phyloP scores from a whole-genome alignment of 2,888 invertebrate genomes.

The Sarcophaga subvicina region DNA sequence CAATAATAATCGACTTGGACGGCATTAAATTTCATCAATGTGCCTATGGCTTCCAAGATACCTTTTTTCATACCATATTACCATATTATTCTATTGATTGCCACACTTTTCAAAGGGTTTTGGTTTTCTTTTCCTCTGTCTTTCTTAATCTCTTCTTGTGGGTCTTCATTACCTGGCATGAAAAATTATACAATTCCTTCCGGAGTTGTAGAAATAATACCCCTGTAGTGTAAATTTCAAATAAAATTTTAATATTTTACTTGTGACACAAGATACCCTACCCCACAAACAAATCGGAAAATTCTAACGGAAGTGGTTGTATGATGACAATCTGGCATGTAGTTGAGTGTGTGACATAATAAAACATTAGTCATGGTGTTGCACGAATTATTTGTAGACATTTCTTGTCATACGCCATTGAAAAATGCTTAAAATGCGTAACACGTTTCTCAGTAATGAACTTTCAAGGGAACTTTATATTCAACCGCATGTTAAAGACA shows the following conservation, averaged over 20 bases:
- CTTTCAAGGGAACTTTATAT: conserved; percentile 16
- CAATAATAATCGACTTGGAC: conserved; percentile 4
- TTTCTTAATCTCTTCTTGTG: background rate
- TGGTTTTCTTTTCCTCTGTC: background rate
- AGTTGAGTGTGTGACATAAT: background rate
- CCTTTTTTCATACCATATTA: conserved; percentile 4
- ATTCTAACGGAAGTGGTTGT: background rate
- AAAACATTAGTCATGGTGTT: conserved; percentile 22
- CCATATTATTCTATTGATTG: background rate
- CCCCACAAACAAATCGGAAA: background rate
- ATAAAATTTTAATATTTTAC: conserved; percentile 18
- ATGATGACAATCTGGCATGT: background rate
- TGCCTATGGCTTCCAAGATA: background rate
- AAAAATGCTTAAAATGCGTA: conserved; percentile 27
- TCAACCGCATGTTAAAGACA: conserved; percentile 4
- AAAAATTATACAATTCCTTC: conserved; percentile 17
- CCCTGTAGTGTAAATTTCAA: background rate
- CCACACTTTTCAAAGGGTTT: conserved; percentile 4
- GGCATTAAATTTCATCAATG: background rate
- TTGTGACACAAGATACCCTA: background rate
- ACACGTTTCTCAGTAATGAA: conserved; percentile 35
- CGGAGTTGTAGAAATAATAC: background rate
- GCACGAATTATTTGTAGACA: conserved; percentile 2
- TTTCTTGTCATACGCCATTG: background rate
- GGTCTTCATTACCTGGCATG: background rate